Conservation (phyloP, 1,140 invertebrate species). For the Trichogramma pretiosum region DNA sequence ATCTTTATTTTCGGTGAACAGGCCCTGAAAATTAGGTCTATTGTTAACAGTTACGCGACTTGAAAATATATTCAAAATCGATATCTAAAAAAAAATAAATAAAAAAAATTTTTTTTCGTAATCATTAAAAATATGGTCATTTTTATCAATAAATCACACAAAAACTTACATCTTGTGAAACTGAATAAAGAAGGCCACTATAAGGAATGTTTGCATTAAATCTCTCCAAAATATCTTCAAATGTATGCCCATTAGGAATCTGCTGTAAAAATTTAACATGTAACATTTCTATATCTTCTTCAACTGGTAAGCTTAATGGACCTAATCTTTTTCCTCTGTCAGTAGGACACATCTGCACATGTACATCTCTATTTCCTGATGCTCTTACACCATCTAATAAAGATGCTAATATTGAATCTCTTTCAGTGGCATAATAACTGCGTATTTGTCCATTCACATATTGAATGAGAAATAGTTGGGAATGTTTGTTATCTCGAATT, state of each 20-base stretch:
- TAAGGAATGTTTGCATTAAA: constrained; percentile 98
- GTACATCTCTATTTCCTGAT: constrained; percentile 94
- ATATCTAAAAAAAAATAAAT: too few relatives aligned
- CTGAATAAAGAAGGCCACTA: constrained; percentile 90
- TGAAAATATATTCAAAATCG: constrained; percentile 12
- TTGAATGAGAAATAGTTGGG: constrained; percentile 89
- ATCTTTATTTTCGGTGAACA: constrained; percentile 98
- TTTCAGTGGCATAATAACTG: constrained; percentile 78
- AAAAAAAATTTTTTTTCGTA: too few relatives aligned
- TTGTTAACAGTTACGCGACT: constrained; percentile 32
- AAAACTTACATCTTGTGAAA: constrained; percentile 83
- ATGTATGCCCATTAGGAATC: constrained; percentile 52
- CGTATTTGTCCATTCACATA: constrained; percentile 86
- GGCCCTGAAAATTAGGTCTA: constrained; percentile 53
- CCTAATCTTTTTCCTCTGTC: constrained; percentile 78
- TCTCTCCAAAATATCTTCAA: constrained; percentile 70
- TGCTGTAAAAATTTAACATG: constrained; percentile 77
- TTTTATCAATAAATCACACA: neutral
- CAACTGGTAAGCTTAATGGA: constrained; percentile 77
- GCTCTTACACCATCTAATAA: constrained; percentile 91
- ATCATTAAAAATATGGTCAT: too few relatives aligned
- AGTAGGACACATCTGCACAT: constrained; percentile 80
- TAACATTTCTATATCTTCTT: constrained; percentile 89
- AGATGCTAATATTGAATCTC: constrained; percentile 91
- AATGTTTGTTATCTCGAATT: constrained; percentile 79